Evolutionary conservation across 2,113 vertebrate species (phyloP), one percentile per base, ranked within the genome.

Genomic region (Menidia beryllina): DNA sequence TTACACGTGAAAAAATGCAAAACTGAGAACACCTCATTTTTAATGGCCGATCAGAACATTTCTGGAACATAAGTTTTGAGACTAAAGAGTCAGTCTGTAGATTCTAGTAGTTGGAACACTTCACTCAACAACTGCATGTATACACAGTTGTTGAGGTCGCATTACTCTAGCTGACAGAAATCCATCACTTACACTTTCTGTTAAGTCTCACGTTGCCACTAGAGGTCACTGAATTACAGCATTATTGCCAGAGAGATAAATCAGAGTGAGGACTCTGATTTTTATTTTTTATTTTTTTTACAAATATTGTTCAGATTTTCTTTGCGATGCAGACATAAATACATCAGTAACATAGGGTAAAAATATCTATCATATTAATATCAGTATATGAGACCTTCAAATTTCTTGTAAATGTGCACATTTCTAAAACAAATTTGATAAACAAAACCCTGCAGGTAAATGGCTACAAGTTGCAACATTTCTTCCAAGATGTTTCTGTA

Each of bases 151-250:
- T 12, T 41, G 14, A 41, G 15, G 39, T 41, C 14, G 1, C 14
- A 41, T 12, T 2, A 17, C 4, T 41, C 14, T 41, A 3, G 14
- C 39, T 41, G 13, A 39, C 30, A 26, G 24, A 59, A n/a, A 23
- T 41, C 6, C 34, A n/a, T 25, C 15, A 25, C n/a, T 15, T 6
- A 6, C 5, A 45, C 10, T 17, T 5, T 58, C 4, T 83, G 72
- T 54, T 26, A 57, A 1, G 7, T 20, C 48, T 19, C 1, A 27
- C 72, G 5, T 36, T 48, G 13, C 85, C 90, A 87, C 88, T 52
- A 69, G 88, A 84, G 75, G 82, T 69, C 82, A 30, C 66, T 83
- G 2, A 56, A 71, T 21, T 5, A 34, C n/a, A 34, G 30, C 10
- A 34, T 34, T 34, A 10, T 34, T 34, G 30, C 30, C 30, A n/a